Evolutionary conservation across 2,113 vertebrate genomes (phyloP).

Genomic region (Dromaius novaehollandiae): DNA sequence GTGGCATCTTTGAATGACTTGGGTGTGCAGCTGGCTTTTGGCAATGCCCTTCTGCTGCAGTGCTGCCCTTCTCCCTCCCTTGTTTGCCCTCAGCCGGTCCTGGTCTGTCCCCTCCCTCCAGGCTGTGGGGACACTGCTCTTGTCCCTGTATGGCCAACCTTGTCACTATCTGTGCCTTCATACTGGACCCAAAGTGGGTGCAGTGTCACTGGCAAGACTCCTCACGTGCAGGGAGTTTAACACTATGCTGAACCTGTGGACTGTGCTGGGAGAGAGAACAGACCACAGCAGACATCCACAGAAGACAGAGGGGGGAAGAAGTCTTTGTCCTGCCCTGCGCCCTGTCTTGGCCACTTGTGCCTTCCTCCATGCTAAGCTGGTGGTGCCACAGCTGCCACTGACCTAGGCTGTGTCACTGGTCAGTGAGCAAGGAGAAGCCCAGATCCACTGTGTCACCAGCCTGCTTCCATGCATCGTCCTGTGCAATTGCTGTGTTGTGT

Average conservation of each 20-base stretch:
- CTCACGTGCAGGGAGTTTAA: neutral
- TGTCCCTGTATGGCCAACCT: neutral
- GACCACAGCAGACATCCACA: neutral
- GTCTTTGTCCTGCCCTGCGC: neutral
- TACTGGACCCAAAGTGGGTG: neutral
- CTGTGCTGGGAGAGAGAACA: neutral
- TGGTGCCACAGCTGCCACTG: neutral
- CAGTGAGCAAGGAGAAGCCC: neutral
- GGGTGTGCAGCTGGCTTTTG: neutral
- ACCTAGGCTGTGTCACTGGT: neutral
- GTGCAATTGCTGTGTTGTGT: neutral
- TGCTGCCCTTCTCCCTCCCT: neutral
- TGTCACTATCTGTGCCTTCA: neutral
- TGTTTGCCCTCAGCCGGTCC: accelerated
- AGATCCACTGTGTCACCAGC: neutral
- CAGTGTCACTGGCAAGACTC: neutral
- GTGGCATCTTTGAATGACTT: neutral
- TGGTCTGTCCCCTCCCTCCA: neutral
- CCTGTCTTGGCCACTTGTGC: neutral
- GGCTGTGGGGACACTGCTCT: neutral
- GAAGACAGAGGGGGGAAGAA: neutral
- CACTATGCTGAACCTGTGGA: neutral
- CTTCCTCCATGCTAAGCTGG: neutral
- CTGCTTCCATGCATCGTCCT: accelerated
- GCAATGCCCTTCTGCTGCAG: neutral